Base-by-base conservation (phyloP, 2,888 invertebrate genomes). In the Pocota personata region DNA sequence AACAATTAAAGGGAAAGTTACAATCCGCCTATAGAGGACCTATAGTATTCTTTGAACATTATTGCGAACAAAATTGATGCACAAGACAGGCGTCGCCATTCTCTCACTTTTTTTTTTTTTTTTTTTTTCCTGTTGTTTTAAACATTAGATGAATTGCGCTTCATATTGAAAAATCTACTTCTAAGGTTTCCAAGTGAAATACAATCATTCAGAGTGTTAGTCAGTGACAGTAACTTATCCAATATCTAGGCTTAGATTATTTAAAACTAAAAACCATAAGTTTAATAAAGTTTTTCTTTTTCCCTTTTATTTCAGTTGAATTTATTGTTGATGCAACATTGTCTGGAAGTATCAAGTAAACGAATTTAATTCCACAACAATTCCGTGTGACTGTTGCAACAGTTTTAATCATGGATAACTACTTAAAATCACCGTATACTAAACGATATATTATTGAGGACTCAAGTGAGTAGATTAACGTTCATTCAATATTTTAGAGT, bases 371-470 rank as follows among this genome's bases (percentile, higher is more conserved):
- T 27, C 8, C 16, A 46, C 35, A 43, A 24, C 14, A 30, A 27
- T 32, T 6, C n/a, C 3, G 3, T 24, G 21, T 35, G 21, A 60
- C 12, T 14, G 5, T 12, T 37, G 67, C 58, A 32, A 16, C 19
- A 27, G n/a, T 30, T 40, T 27, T 12, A 27, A 72, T 16, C 19
- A 84, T 84, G 84, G 84, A 84, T 19, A 80, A 79, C 35, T 79
- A 82, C 66, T 72, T 72, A n/a, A 82, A 83, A 55, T 83, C 83
- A 24, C 79, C 83, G 19, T 73, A 73, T 19, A 48, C 78, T 16
- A 84, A 84, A 43, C 67, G 84, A 66, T 84, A 71, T 30, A 80
- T 84, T 14, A 80, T 84, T 10, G 84, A 80, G 43, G 84, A 84
- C 43, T 84, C 84, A 80, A 71, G 84, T 84, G 19, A 84, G 84